These are phyloP conservation scores for Thunnus albacares DNA, from an alignment of 2,797 vertebrate species.

Conservation along the genomic window DNA sequence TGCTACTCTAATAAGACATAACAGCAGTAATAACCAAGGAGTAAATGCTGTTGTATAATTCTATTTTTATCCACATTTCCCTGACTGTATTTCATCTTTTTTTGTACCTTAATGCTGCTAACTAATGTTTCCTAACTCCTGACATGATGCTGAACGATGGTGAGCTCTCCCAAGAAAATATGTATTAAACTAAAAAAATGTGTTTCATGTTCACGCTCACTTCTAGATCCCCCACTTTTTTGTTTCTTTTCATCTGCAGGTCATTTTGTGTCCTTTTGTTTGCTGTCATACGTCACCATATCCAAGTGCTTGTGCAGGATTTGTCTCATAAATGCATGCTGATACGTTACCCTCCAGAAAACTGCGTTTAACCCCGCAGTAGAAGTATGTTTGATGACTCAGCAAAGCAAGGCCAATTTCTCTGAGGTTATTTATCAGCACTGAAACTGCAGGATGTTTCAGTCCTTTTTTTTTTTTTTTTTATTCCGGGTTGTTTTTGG, in stretches of 20 bases:
- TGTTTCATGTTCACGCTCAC: slow-evolving; percentile 23
- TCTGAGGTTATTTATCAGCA: slow-evolving; percentile 33
- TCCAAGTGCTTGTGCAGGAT: slow-evolving; percentile 24
- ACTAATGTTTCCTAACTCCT: slow-evolving; percentile 78
- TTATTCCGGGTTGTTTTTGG: background rate
- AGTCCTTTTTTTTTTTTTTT: background rate
- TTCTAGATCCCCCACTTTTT: background rate
- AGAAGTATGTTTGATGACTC: slow-evolving; percentile 37
- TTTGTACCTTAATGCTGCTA: slow-evolving; percentile 67
- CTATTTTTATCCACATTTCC: slow-evolving; percentile 27
- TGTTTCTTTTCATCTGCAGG: slow-evolving; percentile 31
- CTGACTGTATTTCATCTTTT: slow-evolving; percentile 64
- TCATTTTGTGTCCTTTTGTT: slow-evolving; percentile 38
- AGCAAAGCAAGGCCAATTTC: slow-evolving; percentile 68
- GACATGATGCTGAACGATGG: slow-evolving; percentile 79
- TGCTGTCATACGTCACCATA: slow-evolving; percentile 20
- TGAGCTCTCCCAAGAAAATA: slow-evolving; percentile 73
- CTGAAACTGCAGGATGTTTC: slow-evolving; percentile 21
- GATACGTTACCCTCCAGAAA: slow-evolving; percentile 39
- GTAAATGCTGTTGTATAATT: slow-evolving; percentile 13
- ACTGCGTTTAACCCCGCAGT: slow-evolving; percentile 50
- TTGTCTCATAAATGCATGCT: slow-evolving; percentile 56
- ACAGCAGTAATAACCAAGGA: background rate
- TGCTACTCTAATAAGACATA: slow-evolving; percentile 5
- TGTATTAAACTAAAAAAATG: slow-evolving; percentile 18